Base-by-base conservation (phyloP, 2,113 vertebrate species). In the Lycaon pictus region DNA sequence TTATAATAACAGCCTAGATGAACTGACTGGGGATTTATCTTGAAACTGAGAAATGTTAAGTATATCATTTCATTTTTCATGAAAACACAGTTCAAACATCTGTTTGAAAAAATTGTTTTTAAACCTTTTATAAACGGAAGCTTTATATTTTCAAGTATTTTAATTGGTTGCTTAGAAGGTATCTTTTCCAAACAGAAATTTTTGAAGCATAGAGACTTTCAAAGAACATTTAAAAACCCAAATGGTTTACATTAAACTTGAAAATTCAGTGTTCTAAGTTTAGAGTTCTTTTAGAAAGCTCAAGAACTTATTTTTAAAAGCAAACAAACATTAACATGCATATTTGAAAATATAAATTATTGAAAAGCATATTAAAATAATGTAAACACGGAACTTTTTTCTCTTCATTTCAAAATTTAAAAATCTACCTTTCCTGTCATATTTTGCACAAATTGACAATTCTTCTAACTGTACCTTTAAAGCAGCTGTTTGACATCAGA, bases 241-340 rank as follows among this genome's bases (percentile, higher is more conserved):
- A 87, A 92, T 94, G 88, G 65, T 90, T 97, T 97, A 89, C 23
- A 95, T 94, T 90, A 96, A 89, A 82, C 25, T 22, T 82, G 83
- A 11, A 88, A 53, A 90, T 87, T 55, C 79, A 93, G 51, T 80
- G 35, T 79, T 87, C 82, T 32, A 88, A 67, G n/a, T 91, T 93
- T 69, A 96, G 89, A 90, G 10, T 87, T 96, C 19, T 86, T 89
- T 95, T 93, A 95, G 95, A 96, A 94, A 67, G 43, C 69, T 88
- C 19, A 62, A 67, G 9, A 69, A 88, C 19, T 97, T 93, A 88
- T 53, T 95, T 95, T 92, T 77, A 32, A 76, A 96, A 90, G 13
- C 55, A 82, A 91, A 53, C 55, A 95, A 95, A 80, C n/a, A 85
- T 56, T 62, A 85, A 80, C 7, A 71, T n/a, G 69, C 10, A 93